Evolutionary conservation across 2,797 vertebrate genomes (phyloP).

Genomic region (Takifugu rubripes): DNA sequence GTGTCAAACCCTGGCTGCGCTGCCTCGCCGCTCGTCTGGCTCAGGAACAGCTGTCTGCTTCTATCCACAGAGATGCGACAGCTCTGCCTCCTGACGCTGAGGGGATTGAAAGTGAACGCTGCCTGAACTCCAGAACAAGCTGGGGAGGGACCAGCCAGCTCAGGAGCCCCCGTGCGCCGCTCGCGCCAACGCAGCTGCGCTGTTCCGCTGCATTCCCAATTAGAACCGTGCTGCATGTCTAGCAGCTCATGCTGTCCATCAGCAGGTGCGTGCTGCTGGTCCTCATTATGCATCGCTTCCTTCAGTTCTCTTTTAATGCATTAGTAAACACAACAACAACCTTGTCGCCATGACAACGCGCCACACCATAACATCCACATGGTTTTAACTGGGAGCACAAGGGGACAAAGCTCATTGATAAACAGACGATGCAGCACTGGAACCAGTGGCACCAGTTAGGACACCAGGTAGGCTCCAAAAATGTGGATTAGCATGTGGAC

Average conservation of each 20-base stretch:
- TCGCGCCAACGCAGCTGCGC: slow-evolving; percentile 33
- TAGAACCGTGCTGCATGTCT: slow-evolving; percentile 47
- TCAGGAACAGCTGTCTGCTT: slow-evolving; percentile 61
- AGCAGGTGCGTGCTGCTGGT: too few species aligned
- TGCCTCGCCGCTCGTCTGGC: slow-evolving; percentile 48
- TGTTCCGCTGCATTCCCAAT: too few species aligned
- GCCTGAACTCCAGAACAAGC: slow-evolving; percentile 29
- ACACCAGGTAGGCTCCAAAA: too few species aligned
- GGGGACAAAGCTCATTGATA: too few species aligned
- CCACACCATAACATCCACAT: too few species aligned
- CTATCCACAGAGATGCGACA: slow-evolving; percentile 21
- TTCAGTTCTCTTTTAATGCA: slow-evolving; percentile 27
- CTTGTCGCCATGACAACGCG: slow-evolving; percentile 25
- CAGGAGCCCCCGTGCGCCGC: slow-evolving; percentile 49
- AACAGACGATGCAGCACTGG: too few species aligned
- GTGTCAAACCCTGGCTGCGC: slow-evolving; percentile 29
- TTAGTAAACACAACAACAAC: slow-evolving; percentile 42
- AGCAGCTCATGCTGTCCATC: slow-evolving; percentile 60
- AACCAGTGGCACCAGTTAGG: too few species aligned
- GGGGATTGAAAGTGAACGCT: slow-evolving; percentile 26
- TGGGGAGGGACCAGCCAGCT: slow-evolving; percentile 38
- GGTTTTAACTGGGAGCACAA: too few species aligned
- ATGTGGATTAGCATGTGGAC: too few species aligned
- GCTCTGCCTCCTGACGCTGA: slow-evolving; percentile 7
- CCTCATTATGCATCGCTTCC: slow-evolving; percentile 54